Evolutionary conservation across 2,113 vertebrate genomes (phyloP).

Genomic region (Nymphicus hollandicus): DNA sequence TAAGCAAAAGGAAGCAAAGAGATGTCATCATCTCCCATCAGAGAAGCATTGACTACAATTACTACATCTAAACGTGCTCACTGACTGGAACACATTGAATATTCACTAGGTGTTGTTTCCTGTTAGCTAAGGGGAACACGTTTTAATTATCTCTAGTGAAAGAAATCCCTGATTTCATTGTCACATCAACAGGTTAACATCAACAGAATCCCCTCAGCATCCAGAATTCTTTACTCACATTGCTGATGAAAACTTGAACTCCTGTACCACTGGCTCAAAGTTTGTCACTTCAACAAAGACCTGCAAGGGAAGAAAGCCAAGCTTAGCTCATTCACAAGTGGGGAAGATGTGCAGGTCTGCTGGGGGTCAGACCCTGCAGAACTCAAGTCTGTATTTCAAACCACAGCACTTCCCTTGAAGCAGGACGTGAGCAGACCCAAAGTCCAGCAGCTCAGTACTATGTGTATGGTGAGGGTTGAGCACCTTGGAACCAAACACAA

Average conservation of each 20-base stretch:
- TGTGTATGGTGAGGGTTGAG: accelerated
- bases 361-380: neutral
- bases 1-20: constrained; percentile 40
- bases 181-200: neutral
- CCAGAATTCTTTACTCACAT: constrained; percentile 60
- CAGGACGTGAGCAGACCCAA: neutral
- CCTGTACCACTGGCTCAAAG: constrained; percentile 79
- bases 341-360: neutral
- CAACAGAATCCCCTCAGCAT: neutral
- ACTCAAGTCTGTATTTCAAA: neutral
- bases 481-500: neutral
- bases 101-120: neutral
- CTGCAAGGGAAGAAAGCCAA: constrained; percentile 70
- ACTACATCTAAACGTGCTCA: neutral
- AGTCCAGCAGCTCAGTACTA: neutral
- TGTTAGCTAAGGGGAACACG: neutral
- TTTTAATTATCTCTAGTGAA: neutral
- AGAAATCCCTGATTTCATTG: neutral
- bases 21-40: neutral
- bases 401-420: neutral
- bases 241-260: constrained; percentile 62
- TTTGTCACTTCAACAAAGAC: constrained; percentile 81
- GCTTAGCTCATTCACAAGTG: neutral
- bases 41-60: neutral
- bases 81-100: neutral